Conservation (phyloP, 35 echinoderm and acorn worm species). For the Nesometra sesokonis region DNA sequence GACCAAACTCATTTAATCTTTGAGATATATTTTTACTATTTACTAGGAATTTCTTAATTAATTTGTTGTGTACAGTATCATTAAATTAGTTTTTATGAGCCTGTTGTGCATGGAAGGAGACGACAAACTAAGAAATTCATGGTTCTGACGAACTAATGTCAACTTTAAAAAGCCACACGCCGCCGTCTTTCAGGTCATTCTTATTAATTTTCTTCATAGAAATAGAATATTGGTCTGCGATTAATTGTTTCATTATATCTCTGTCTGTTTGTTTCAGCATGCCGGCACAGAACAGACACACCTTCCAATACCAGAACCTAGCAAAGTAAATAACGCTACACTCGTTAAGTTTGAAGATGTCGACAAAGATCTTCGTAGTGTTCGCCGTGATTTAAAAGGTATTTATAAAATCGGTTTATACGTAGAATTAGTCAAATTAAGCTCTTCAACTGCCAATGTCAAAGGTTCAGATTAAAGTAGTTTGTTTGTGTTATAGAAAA, state of each 20-base stretch:
- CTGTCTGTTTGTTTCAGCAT: slow-evolving; percentile 28
- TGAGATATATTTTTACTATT: not conserved
- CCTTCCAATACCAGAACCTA: slow-evolving; percentile 68
- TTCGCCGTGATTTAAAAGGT: slow-evolving; percentile 76
- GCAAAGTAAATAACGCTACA: slow-evolving; percentile 55
- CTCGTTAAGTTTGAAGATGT: slow-evolving; percentile 97
- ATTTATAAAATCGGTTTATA: not conserved
- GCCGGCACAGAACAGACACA: slow-evolving; percentile 40
- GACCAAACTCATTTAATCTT: no score
- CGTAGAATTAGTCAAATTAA: not conserved
- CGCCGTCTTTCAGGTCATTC: not conserved
- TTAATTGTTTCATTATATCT: not conserved
- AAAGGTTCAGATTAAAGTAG: no score
- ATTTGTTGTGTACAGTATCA: not conserved
- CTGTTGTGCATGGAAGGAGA: not conserved
- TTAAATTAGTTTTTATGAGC: not conserved
- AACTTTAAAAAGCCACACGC: not conserved
- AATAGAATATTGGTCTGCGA: not conserved
- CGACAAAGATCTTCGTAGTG: slow-evolving; percentile 59
- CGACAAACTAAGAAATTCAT: not conserved
- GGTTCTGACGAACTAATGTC: not conserved
- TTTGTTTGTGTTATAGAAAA: no score
- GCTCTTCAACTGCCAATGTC: no score
- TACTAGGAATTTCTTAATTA: not conserved
- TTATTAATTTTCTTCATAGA: not conserved